Percentiles rank a stretch among this genome's conserved stretches.
Evolutionary conservation across 1,140 invertebrate species (phyloP).

Genomic region (Philopotamus ludificatus): DNA sequence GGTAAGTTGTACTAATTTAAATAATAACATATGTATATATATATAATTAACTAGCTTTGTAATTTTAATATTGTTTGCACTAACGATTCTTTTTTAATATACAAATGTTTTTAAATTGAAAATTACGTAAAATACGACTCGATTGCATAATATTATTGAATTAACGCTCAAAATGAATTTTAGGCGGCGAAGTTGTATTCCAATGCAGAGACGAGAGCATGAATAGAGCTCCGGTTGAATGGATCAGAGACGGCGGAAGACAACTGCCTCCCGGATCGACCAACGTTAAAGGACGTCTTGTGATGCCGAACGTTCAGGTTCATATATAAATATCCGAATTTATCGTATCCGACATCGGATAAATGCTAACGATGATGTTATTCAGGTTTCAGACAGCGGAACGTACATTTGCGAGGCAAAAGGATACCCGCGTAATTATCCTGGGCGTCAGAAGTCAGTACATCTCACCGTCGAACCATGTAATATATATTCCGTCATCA

Average conservation of each 20-base stretch:
- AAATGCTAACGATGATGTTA: neutral
- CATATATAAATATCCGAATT: slow-evolving; percentile 2
- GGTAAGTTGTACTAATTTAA: slow-evolving; percentile 29
- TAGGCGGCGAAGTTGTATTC: slow-evolving; percentile 87
- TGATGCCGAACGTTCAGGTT: slow-evolving; percentile 82
- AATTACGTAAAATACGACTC: too few relatives aligned
- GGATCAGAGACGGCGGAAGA: slow-evolving; percentile 68
- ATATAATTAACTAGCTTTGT: too few relatives aligned
- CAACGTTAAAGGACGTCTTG: slow-evolving; percentile 74
- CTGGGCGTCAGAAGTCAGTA: slow-evolving; percentile 62
- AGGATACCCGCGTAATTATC: slow-evolving; percentile 54
- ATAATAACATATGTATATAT: slow-evolving; percentile 1
- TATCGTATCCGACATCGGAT: neutral
- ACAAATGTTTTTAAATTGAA: neutral
- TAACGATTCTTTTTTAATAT: neutral
- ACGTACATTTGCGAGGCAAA: slow-evolving; percentile 81
- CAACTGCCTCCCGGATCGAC: slow-evolving; percentile 69
- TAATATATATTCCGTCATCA: slow-evolving; percentile 44
- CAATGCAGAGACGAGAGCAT: slow-evolving; percentile 87
- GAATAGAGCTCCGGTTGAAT: slow-evolving; percentile 70
- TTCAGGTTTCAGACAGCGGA: slow-evolving; percentile 69
- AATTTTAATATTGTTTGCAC: neutral
- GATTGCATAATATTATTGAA: too few relatives aligned
- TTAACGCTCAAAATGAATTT: too few relatives aligned
- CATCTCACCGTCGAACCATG: slow-evolving; percentile 70